These are phyloP conservation scores for Silurus aristotelis DNA, from an alignment of 2,797 vertebrate genomes.

Conservation along the genomic window DNA sequence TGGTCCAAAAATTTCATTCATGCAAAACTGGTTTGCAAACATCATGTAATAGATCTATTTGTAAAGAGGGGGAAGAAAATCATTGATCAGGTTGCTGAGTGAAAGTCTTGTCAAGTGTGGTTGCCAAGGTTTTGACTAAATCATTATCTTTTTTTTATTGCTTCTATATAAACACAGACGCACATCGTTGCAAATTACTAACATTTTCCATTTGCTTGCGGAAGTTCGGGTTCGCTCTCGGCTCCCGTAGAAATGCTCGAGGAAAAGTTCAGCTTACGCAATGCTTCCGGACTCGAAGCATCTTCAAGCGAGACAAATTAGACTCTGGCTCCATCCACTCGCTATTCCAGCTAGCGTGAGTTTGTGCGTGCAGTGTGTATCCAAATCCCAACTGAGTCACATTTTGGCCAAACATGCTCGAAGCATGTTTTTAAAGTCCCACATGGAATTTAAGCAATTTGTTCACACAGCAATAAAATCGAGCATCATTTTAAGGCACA, in stretches of 20 bases:
- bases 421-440: constrained; percentile 47
- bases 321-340: constrained; percentile 15
- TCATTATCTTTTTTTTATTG: constrained; percentile 1
- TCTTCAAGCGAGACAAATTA: constrained; percentile 25
- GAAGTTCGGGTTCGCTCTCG: constrained; percentile 37
- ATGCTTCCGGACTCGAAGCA: constrained; percentile 38
- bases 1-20: neutral
- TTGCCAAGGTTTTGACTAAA: constrained; percentile 14
- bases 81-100: neutral
- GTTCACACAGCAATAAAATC: constrained; percentile 46
- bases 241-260: constrained; percentile 38
- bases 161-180: constrained; percentile 23
- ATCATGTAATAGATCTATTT: neutral
- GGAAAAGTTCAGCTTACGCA: constrained; percentile 34
- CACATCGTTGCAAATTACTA: constrained; percentile 46
- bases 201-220: constrained; percentile 51
- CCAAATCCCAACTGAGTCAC: constrained; percentile 28
- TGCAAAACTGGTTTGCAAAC: neutral
- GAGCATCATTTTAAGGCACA: constrained; percentile 17
- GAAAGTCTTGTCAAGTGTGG: neutral
- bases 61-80: neutral
- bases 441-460: constrained; percentile 56
- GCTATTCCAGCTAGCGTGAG: constrained; percentile 18
- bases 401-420: constrained; percentile 31
- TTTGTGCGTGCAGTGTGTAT: constrained; percentile 26